Percentiles rank a stretch among this genome's conserved stretches.
Evolutionary conservation across 2,888 invertebrate species (phyloP).

Genomic region (Leptopilina drosophilae): DNA sequence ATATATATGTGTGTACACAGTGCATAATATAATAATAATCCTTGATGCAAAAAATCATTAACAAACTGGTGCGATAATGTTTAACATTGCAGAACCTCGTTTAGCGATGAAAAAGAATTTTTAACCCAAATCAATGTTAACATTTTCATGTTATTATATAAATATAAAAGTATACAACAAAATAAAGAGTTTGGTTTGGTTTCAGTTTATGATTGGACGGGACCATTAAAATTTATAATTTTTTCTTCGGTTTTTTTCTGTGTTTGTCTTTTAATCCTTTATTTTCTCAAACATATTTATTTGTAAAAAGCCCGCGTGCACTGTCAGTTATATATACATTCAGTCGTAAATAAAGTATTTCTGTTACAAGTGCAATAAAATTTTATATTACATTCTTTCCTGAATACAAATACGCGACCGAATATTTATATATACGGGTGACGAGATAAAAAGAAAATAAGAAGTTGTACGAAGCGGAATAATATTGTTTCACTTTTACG

Average conservation of each 20-base stretch:
- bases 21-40: constrained; percentile 12
- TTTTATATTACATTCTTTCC: constrained; percentile 11
- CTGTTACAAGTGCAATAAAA: constrained; percentile 28
- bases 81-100: constrained; percentile 5
- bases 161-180: not conserved
- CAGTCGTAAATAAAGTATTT: constrained; percentile 20
- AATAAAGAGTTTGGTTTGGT: not conserved
- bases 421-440: constrained; percentile 23
- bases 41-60: constrained; percentile 34
- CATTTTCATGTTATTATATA: constrained; percentile 26
- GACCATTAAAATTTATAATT: constrained; percentile 23
- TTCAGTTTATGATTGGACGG: constrained; percentile 32
- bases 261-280: constrained; percentile 6
- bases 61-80: constrained; percentile 24
- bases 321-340: not conserved
- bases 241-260: not conserved
- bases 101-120: constrained; percentile 11
- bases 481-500: too few relatives aligned
- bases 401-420: constrained; percentile 3
- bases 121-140: constrained; percentile 37
- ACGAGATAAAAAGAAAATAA: not conserved
- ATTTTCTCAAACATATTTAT: constrained; percentile 5
- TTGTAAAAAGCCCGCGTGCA: not conserved
- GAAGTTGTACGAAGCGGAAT: not conserved
- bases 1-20: not conserved